phyloP scores from a whole-genome alignment of 92 coral and sea anemone genomes.

The Porites divaricata region DNA sequence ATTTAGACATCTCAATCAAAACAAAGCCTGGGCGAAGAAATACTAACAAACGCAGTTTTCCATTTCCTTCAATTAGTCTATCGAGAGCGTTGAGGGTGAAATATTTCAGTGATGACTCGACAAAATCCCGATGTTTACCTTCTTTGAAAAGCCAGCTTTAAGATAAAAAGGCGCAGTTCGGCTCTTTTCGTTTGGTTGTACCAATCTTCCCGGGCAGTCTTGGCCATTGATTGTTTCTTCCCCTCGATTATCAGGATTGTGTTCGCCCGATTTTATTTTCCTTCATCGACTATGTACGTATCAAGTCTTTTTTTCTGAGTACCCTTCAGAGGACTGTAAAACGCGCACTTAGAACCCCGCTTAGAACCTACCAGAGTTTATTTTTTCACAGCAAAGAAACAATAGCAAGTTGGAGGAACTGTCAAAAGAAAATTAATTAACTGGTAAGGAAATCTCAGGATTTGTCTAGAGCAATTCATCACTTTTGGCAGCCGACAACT shows the following conservation, averaged over 20 bases:
- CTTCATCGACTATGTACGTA: no score
- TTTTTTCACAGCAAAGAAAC: neutral
- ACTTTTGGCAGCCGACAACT: conserved; percentile 46
- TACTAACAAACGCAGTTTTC: neutral
- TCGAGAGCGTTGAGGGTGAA: neutral
- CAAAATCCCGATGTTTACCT: no score
- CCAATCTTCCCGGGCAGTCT: neutral
- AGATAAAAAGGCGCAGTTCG: no score
- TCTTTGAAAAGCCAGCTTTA: no score
- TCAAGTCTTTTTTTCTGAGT: neutral
- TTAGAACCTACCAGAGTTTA: neutral
- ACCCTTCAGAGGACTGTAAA: neutral
- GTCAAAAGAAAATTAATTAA: conserved; percentile 55
- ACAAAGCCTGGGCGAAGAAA: neutral
- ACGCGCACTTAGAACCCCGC: no score
- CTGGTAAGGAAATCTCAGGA: conserved; percentile 45
- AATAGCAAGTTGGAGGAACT: conserved; percentile 22
- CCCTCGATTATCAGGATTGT: neutral
- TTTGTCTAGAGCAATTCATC: conserved; percentile 28
- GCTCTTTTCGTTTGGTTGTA: no score
- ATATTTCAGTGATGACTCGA: neutral
- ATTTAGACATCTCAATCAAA: neutral
- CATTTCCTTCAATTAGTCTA: neutral
- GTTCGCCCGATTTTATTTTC: neutral
- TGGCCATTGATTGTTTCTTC: neutral